Evolutionary conservation across 1,140 invertebrate genomes (phyloP).

Genomic region (Anthonomus grandis): DNA sequence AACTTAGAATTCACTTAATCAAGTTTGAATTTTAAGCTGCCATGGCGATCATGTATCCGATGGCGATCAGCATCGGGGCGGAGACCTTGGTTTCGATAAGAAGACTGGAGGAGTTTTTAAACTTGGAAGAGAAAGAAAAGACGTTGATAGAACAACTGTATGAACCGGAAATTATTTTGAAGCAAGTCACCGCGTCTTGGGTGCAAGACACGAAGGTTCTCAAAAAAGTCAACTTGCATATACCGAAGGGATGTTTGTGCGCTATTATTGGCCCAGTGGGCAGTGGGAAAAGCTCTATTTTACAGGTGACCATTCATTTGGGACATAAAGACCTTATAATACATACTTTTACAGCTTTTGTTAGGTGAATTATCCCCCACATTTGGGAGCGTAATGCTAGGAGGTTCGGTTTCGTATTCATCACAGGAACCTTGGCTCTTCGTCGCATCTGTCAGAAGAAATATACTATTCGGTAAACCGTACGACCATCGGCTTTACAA

Average conservation of each 20-base stretch:
- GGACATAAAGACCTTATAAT: conserved; percentile 8
- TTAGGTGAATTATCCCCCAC: conserved; percentile 72
- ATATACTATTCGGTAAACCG: conserved; percentile 72
- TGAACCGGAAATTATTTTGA: conserved; percentile 49
- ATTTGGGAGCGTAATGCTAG: conserved; percentile 56
- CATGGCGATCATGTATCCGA: conserved; percentile 68
- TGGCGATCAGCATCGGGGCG: conserved; percentile 63
- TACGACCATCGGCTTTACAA: conserved; percentile 67
- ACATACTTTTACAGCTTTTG: conserved; percentile 67
- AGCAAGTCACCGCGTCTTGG: conserved; percentile 60
- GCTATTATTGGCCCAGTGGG: conserved; percentile 77
- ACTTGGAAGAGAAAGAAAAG: conserved; percentile 57
- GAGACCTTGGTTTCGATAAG: conserved; percentile 67
- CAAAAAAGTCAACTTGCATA: conserved; percentile 59
- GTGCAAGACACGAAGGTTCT: conserved; percentile 52
- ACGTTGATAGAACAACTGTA: conserved; percentile 30
- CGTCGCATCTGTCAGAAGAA: conserved; percentile 61
- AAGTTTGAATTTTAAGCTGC: conserved; percentile 40
- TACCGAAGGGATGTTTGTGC: conserved; percentile 64
- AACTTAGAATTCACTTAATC: not conserved
- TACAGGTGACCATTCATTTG: conserved; percentile 52
- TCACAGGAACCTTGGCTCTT: conserved; percentile 76
- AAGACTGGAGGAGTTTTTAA: conserved; percentile 61
- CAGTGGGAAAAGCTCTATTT: conserved; percentile 74
- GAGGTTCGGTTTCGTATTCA: conserved; percentile 65